phyloP scores from a whole-genome alignment of 1,140 invertebrate genomes.

The Grapholita molesta region DNA sequence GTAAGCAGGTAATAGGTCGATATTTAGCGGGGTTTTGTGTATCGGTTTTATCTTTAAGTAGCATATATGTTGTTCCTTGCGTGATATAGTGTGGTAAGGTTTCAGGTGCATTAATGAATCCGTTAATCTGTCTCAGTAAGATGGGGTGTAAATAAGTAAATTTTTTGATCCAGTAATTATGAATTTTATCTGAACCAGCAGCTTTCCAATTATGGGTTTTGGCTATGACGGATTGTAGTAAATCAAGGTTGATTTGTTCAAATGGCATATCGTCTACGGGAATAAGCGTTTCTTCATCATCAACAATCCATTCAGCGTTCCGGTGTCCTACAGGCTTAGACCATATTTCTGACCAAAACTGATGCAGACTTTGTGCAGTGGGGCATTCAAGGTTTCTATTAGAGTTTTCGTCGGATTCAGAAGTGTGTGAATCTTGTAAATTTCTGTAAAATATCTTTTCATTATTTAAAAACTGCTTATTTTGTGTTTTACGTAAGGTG shows the following conservation, averaged over 20 bases:
- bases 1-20: slow-evolving; percentile 11
- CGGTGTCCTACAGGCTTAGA: neutral
- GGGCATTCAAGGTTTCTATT: neutral
- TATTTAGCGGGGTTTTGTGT: slow-evolving; percentile 16
- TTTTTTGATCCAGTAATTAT: no score
- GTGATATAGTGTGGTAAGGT: slow-evolving; percentile 1
- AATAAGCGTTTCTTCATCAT: neutral
- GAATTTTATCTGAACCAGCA: no score
- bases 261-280: neutral
- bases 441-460: slow-evolving; percentile 25
- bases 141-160: neutral
- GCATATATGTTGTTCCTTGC: slow-evolving; percentile 11
- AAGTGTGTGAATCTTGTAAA: neutral
- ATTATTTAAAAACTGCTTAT: slow-evolving; percentile 7
- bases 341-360: slow-evolving; percentile 16
- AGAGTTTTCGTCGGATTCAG: neutral
- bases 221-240: neutral
- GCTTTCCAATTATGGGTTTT: slow-evolving; percentile 11
- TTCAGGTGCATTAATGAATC: slow-evolving; percentile 1
- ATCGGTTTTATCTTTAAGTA: slow-evolving; percentile 11
- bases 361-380: neutral
- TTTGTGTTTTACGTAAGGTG: slow-evolving; percentile 18
- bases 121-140: neutral
- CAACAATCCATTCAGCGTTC: neutral
- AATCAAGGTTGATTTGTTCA: neutral